Evolutionary conservation across 1,140 invertebrate species (phyloP).

Genomic region (Trachymyrmex septentrionalis): DNA sequence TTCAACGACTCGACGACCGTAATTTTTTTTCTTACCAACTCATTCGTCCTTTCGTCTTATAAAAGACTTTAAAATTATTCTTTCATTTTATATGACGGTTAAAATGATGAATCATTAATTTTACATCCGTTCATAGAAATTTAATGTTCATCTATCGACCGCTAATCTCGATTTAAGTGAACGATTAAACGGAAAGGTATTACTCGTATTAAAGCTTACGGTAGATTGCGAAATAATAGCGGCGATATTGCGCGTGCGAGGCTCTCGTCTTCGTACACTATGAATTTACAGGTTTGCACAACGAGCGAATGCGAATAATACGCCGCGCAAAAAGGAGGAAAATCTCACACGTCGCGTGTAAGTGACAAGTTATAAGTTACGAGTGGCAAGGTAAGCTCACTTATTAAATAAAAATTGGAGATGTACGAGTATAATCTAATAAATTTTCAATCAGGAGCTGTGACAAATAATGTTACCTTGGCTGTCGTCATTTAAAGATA

Average conservation of each 20-base stretch:
- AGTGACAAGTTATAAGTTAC: constrained; percentile 31
- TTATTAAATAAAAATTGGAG: constrained; percentile 31
- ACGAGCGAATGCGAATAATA: constrained; percentile 4
- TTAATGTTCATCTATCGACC: not conserved
- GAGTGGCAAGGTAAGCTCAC: not conserved
- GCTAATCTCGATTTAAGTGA: constrained; percentile 12
- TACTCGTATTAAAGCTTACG: not conserved
- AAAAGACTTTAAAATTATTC: constrained; percentile 6
- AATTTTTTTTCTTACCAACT: constrained; percentile 6
- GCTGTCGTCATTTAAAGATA: not conserved
- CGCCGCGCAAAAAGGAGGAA: constrained; percentile 5
- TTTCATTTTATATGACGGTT: not conserved
- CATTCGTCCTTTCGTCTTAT: not conserved
- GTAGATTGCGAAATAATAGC: constrained; percentile 25
- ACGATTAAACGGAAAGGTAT: constrained; percentile 1
- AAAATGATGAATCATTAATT: not conserved
- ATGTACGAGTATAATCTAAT: not conserved
- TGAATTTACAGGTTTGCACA: constrained; percentile 42
- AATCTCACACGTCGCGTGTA: not conserved
- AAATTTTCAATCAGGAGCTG: not conserved
- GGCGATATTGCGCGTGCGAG: not conserved
- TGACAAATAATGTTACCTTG: not conserved
- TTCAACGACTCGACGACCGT: not conserved
- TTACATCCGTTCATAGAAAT: not conserved
- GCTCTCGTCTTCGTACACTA: not conserved